Evolutionary conservation across 2,888 invertebrate genomes (phyloP).

Genomic region (Kuschelorhynchus macadamiae): DNA sequence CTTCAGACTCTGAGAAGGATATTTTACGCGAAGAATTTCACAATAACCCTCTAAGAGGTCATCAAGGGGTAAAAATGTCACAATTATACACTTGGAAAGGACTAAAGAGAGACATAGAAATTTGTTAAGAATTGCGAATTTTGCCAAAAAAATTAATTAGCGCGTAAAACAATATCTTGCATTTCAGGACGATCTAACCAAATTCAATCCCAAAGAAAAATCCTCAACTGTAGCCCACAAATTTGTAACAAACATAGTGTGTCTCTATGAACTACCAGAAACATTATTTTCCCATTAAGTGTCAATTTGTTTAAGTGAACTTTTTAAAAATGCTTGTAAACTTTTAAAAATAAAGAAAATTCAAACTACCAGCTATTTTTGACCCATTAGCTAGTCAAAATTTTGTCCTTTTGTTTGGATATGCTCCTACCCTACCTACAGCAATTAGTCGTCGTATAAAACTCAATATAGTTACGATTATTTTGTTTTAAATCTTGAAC

Average conservation of each 20-base stretch:
- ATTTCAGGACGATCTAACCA: conserved; percentile 1
- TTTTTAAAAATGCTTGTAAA: conserved; percentile 16
- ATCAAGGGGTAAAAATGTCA: conserved; percentile 20
- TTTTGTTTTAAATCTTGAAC: conserved; percentile 20
- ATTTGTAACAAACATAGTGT: conserved; percentile 13
- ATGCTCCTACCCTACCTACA: conserved; percentile 8
- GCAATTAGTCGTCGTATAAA: conserved; percentile 12
- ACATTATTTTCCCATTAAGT: conserved; percentile 8
- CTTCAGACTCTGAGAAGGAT: conserved; percentile 5
- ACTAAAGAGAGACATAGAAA: conserved; percentile 29
- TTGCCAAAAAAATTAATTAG: conserved; percentile 13
- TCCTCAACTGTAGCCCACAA: background rate
- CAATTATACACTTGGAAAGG: conserved; percentile 17
- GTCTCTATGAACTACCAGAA: conserved; percentile 10
- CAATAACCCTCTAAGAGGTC: conserved; percentile 11
- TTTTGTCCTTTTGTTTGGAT: background rate
- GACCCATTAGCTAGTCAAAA: too few species aligned
- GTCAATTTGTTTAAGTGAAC: conserved; percentile 9
- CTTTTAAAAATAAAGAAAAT: conserved; percentile 14
- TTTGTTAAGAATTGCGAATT: conserved; percentile 13
- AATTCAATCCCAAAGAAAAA: background rate
- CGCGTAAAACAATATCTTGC: background rate
- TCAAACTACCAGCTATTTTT: background rate
- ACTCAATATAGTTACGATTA: conserved; percentile 11
- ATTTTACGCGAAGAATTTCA: conserved; percentile 21